Evolutionary conservation across 2,113 vertebrate genomes (phyloP), one percentile per base, ranked within the genome.

Genomic region (Taxidea taxus): DNA sequence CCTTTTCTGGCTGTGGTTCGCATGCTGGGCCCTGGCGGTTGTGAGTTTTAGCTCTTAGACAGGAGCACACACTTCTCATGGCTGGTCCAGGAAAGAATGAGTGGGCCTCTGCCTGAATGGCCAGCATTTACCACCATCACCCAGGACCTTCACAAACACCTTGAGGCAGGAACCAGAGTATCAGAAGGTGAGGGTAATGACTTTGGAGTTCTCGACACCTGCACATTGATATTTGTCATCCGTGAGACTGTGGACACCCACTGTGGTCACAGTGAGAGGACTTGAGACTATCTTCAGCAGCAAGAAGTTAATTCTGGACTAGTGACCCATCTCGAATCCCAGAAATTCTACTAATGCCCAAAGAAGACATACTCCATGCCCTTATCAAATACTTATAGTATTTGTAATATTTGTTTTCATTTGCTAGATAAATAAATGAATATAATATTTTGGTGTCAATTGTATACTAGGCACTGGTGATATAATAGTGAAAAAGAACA

Each of bases 151-250:
- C 20, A 97, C 97, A 88, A 99, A 99, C 99, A 99, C 99, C 86
- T 99, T 99, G 49, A 99, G 99, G 75, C 99, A 98, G 37, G 99
- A 99, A 97, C 99, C 99, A 6, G 99, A 99, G 95, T 99, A 99
- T 93, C 99, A 98, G 42, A 99, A 99, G 1, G 99, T 99, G 2
- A 99, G 99, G 74, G 99, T 98, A 99, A 99, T 99, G 85, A 99
- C 51, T 95, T 99, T 99, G 1, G 99, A 99, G 96, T 99, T 99
- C 92, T 99, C 99, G 78, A 99, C 99, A 58, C 99, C 99, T 0
- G 99, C 99, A 99, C 99, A 99, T 90, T 99, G 99, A 88, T 99
- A 99, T 97, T 99, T 99, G 90, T 99, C 99, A 62, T 99, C 99
- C 97, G 99, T 97, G 68, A 99, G 98, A 56, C 98, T 98, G 96